Percentiles rank a stretch among this genome's conserved stretches.
Evolutionary conservation across 2,113 vertebrate species (phyloP).

Genomic region (Podarcis raffonei): DNA sequence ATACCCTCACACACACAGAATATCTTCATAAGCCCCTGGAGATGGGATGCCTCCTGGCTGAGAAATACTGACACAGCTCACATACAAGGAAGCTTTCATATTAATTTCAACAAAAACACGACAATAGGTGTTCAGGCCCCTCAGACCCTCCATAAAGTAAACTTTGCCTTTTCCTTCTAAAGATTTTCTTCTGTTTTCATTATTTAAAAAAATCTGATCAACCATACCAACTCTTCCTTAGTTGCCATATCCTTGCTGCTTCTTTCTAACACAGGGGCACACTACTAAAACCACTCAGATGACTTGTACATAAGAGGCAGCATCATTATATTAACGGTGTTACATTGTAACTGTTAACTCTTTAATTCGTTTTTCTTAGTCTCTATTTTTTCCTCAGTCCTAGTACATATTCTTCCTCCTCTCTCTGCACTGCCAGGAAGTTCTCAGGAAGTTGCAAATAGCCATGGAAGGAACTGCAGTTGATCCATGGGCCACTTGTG

Average conservation of each 20-base stretch:
- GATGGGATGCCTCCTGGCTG: too few relatives aligned
- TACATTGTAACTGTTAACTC: background rate
- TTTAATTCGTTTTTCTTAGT: background rate
- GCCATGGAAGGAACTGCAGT: too few relatives aligned
- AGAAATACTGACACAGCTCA: background rate
- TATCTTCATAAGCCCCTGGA: too few relatives aligned
- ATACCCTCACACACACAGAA: too few relatives aligned
- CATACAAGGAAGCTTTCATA: background rate
- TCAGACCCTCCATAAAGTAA: background rate
- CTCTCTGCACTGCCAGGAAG: too few relatives aligned
- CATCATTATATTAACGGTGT: background rate
- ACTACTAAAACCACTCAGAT: background rate
- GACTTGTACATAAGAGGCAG: background rate
- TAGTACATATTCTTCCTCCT: background rate
- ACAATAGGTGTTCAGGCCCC: background rate
- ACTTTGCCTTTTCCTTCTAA: background rate
- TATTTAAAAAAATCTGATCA: background rate
- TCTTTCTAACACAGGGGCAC: background rate
- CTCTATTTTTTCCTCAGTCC: background rate
- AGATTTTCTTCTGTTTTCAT: background rate
- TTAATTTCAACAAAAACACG: background rate
- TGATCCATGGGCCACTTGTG: background rate
- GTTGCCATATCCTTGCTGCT: background rate
- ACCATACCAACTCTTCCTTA: background rate
- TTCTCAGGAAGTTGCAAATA: background rate